phyloP scores from a whole-genome alignment of 2,113 vertebrate genomes.

The Solenodon paradoxus region DNA sequence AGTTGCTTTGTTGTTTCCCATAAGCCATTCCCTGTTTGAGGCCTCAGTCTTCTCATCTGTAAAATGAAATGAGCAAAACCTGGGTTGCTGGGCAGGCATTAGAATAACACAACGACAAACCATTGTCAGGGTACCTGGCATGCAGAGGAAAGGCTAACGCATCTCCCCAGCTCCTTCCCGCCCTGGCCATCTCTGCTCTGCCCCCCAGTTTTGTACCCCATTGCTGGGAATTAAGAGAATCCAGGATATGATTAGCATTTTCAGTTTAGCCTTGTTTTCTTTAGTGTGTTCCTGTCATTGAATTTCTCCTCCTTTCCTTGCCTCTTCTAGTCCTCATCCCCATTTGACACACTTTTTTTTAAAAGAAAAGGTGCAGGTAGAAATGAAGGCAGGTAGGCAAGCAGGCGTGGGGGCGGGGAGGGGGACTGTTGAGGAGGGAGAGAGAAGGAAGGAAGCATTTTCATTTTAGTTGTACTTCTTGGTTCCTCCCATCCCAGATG shows the following conservation, averaged over 20 bases:
- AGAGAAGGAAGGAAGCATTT: no score
- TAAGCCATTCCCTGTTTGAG: neutral
- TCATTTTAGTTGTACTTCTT: no score
- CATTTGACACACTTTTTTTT: no score
- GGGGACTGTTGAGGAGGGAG: no score
- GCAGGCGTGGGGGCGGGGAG: no score
- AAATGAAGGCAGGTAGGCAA: no score
- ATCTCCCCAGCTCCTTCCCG: neutral
- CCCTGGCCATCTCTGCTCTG: neutral
- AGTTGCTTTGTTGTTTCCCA: no score
- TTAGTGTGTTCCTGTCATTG: slow-evolving; percentile 75
- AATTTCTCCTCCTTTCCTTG: slow-evolving; percentile 62
- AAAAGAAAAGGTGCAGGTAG: no score
- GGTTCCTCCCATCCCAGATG: no score
- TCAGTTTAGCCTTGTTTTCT: slow-evolving; percentile 61
- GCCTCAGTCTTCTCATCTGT: neutral
- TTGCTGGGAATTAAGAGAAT: slow-evolving; percentile 72
- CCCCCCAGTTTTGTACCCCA: slow-evolving; percentile 66
- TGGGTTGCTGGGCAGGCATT: slow-evolving; percentile 67
- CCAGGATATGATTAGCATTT: slow-evolving; percentile 39
- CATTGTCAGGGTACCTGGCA: no score
- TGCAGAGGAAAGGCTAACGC: slow-evolving; percentile 68
- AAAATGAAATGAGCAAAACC: no score
- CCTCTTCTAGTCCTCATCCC: neutral
- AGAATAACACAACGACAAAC: slow-evolving; percentile 16